Conservation (phyloP, 37 sponge, comb jelly and placozoan genomes). For the Ephydatia muelleri region DNA sequence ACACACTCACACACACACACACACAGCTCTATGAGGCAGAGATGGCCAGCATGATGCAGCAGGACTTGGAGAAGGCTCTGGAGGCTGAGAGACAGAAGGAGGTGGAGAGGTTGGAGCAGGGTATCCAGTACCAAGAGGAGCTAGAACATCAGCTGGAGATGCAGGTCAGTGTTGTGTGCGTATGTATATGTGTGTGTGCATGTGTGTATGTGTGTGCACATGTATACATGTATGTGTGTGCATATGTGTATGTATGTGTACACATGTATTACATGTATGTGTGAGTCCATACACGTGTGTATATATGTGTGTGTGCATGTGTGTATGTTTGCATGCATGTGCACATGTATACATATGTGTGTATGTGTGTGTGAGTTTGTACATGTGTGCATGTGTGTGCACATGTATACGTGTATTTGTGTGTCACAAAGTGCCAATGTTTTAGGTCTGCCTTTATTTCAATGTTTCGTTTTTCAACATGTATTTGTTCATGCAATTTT, state of each 20-base stretch:
- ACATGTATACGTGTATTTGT: not conserved
- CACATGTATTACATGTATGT: no score
- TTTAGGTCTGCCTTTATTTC: no score
- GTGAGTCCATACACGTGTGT: no score
- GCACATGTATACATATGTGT: not conserved
- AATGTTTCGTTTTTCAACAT: no score
- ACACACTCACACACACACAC: not conserved
- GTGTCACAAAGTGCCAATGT: not conserved
- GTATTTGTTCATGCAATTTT: no score
- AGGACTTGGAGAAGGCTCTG: slow-evolving; percentile 67
- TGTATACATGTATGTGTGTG: slow-evolving; percentile 14
- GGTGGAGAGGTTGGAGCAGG: slow-evolving; percentile 61
- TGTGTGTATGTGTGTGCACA: slow-evolving; percentile 32
- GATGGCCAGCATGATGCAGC: slow-evolving; percentile 63
- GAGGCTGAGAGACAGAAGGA: slow-evolving; percentile 59
- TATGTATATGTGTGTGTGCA: slow-evolving; percentile 23
- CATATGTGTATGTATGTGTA: not conserved
- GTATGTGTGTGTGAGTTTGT: not conserved
- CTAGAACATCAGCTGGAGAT: slow-evolving; percentile 93
- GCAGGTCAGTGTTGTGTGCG: slow-evolving; percentile 57
- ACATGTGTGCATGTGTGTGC: not conserved
- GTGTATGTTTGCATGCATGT: not conserved
- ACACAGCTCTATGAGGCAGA: slow-evolving; percentile 57
- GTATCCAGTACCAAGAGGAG: slow-evolving; percentile 80
- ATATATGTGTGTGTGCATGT: not conserved